Percentiles rank a stretch among this genome's conserved stretches.
Conservation (phyloP, 37 sponge, comb jelly and placozoan genomes). For the Spongilla lacustris region DNA sequence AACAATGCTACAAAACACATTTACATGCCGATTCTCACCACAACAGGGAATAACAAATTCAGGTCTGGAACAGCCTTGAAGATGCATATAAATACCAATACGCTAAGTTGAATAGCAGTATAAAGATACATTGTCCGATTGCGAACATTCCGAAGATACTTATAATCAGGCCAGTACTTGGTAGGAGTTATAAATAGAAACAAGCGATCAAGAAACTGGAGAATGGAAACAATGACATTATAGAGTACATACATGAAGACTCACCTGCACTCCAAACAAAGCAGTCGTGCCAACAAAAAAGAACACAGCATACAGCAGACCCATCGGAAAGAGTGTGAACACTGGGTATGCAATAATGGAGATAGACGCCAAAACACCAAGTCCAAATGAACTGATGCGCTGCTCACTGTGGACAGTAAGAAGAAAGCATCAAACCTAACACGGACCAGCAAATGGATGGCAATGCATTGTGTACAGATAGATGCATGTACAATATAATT, state of each 20-base stretch:
- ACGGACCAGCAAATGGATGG: background rate
- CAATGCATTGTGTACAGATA: background rate
- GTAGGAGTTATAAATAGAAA: constrained; percentile 74
- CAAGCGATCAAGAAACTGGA: constrained; percentile 73
- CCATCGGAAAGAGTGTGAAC: constrained; percentile 73
- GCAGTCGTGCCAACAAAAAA: constrained; percentile 87
- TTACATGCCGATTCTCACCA: constrained; percentile 48
- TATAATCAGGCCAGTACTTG: constrained; percentile 82
- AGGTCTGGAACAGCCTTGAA: constrained; percentile 46
- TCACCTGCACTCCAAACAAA: constrained; percentile 76
- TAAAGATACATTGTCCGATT: constrained; percentile 74
- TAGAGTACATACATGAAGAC: background rate
- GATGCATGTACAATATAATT: background rate
- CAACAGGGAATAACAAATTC: constrained; percentile 70
- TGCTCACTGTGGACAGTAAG: constrained; percentile 71
- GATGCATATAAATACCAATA: constrained; percentile 56
- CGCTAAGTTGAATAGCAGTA: constrained; percentile 67
- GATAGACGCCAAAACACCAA: constrained; percentile 67
- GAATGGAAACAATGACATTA: background rate
- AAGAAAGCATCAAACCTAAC: background rate
- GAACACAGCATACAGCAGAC: constrained; percentile 86
- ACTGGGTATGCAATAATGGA: constrained; percentile 63
- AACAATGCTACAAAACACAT: background rate
- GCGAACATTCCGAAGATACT: constrained; percentile 80
- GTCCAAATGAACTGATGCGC: constrained; percentile 70